Percentiles rank a stretch among this genome's conserved stretches.
Conservation (phyloP, 2,888 invertebrate species). For the Stenodema calcarata region DNA sequence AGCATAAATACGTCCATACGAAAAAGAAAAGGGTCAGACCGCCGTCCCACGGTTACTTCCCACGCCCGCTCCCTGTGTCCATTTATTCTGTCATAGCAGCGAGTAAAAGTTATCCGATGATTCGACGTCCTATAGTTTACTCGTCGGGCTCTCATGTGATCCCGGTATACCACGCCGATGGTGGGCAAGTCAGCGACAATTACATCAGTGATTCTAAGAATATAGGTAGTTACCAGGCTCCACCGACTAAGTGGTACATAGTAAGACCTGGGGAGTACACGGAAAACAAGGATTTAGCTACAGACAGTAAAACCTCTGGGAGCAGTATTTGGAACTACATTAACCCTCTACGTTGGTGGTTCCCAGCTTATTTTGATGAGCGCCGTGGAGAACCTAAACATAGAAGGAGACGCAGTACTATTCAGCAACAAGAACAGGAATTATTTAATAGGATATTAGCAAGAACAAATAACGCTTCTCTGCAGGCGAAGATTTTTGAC, state of each 20-base stretch:
- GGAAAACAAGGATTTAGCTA: slow-evolving; percentile 43
- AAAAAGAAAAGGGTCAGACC: slow-evolving; percentile 21
- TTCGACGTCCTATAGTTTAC: background rate
- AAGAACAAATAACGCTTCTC: background rate
- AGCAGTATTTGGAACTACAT: slow-evolving; percentile 46
- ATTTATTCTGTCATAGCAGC: slow-evolving; percentile 41
- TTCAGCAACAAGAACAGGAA: slow-evolving; percentile 5
- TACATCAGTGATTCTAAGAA: slow-evolving; percentile 26
- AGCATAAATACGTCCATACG: slow-evolving; percentile 29
- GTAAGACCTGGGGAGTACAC: slow-evolving; percentile 44
- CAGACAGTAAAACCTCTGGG: slow-evolving; percentile 34
- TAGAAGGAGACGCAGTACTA: background rate
- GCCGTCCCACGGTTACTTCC: background rate
- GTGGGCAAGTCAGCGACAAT: background rate
- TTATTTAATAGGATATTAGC: slow-evolving; percentile 21
- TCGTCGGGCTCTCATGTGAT: background rate
- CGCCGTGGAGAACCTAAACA: slow-evolving; percentile 49
- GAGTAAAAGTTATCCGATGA: background rate
- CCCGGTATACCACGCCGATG: background rate
- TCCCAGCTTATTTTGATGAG: slow-evolving; percentile 43
- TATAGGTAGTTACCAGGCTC: background rate
- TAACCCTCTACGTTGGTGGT: slow-evolving; percentile 51
- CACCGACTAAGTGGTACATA: slow-evolving; percentile 28
- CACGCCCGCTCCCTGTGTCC: slow-evolving; percentile 20
- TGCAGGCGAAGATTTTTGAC: background rate